phyloP scores from a whole-genome alignment of 2,797 vertebrate genomes.

The Betta splendens region DNA sequence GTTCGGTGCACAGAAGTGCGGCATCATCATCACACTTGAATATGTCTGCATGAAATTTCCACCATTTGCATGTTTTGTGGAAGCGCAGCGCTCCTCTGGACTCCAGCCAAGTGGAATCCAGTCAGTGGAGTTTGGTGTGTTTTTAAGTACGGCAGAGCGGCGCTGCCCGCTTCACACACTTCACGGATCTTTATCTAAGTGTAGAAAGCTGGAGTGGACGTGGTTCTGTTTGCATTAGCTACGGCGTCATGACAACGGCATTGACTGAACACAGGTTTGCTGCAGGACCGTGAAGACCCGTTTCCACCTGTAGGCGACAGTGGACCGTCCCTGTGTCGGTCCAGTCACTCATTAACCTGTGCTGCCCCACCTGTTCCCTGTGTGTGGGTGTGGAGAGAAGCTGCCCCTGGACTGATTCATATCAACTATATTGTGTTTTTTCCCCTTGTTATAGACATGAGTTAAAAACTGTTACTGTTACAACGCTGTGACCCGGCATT shows the following conservation, averaged over 20 bases:
- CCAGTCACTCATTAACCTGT: slow-evolving; percentile 70
- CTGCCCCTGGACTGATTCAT: slow-evolving; percentile 12
- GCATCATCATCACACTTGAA: slow-evolving; percentile 17
- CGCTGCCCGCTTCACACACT: slow-evolving; percentile 37
- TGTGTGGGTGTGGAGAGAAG: slow-evolving; percentile 4
- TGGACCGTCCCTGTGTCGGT: slow-evolving; percentile 50
- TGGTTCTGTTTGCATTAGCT: slow-evolving; percentile 33
- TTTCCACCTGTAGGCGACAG: slow-evolving; percentile 19
- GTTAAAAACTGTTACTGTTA: slow-evolving; percentile 40
- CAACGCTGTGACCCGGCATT: slow-evolving; percentile 52
- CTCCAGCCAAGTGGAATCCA: slow-evolving; percentile 5
- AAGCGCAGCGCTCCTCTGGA: slow-evolving; percentile 4
- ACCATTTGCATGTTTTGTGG: slow-evolving; percentile 8
- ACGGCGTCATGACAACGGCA: slow-evolving; percentile 2
- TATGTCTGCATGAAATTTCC: slow-evolving; percentile 11
- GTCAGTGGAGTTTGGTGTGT: slow-evolving; percentile 12
- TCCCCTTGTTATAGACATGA: too few relatives aligned
- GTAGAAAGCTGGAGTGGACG: slow-evolving; percentile 14
- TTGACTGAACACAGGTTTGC: neutral
- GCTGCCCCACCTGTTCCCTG: slow-evolving; percentile 31
- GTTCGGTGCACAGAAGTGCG: slow-evolving; percentile 21
- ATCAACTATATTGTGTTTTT: slow-evolving; percentile 4
- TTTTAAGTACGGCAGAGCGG: slow-evolving; percentile 33
- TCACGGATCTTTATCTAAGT: slow-evolving; percentile 43
- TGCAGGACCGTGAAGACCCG: neutral